A percentile compares a stretch with the other conserved stretches of the same genome.
These are phyloP conservation scores for Cephus sareptanus DNA, from an alignment of 2,888 invertebrate genomes.

Conservation along the genomic window DNA sequence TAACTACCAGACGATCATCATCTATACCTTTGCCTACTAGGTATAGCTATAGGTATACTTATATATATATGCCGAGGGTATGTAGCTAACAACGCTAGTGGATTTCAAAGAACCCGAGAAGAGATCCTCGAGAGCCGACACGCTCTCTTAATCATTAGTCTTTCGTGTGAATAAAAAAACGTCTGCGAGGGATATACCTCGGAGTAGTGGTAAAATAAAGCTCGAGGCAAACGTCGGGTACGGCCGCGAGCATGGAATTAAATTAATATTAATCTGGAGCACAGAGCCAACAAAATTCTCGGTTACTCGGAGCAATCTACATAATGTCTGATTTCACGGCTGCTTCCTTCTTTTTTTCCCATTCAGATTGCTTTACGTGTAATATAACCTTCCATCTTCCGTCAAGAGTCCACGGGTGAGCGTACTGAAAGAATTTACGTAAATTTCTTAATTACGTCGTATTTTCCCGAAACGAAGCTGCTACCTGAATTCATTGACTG, in stretches of 20 bases:
- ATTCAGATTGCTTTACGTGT: neutral
- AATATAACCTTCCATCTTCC: neutral
- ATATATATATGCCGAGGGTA: neutral
- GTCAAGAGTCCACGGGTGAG: neutral
- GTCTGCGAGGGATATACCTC: constrained; percentile 29
- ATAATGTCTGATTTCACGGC: constrained; percentile 54
- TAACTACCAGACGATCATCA: constrained; percentile 17
- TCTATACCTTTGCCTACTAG: constrained; percentile 12
- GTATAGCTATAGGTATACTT: neutral
- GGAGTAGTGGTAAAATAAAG: neutral
- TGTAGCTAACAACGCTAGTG: neutral
- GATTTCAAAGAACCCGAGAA: constrained; percentile 22
- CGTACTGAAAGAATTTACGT: neutral
- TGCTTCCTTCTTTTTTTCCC: constrained; percentile 26
- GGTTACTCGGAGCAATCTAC: constrained; percentile 49
- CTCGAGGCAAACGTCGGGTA: constrained; percentile 24
- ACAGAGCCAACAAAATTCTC: constrained; percentile 49
- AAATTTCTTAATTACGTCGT: neutral
- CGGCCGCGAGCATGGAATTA: constrained; percentile 61
- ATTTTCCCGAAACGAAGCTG: neutral
- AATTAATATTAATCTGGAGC: constrained; percentile 62
- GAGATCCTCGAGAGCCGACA: constrained; percentile 18
- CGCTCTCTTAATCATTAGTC: constrained; percentile 55
- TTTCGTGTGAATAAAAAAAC: constrained; percentile 38
- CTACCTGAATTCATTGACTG: neutral